phyloP scores from a whole-genome alignment of 2,113 vertebrate genomes.

The Passer montanus region DNA sequence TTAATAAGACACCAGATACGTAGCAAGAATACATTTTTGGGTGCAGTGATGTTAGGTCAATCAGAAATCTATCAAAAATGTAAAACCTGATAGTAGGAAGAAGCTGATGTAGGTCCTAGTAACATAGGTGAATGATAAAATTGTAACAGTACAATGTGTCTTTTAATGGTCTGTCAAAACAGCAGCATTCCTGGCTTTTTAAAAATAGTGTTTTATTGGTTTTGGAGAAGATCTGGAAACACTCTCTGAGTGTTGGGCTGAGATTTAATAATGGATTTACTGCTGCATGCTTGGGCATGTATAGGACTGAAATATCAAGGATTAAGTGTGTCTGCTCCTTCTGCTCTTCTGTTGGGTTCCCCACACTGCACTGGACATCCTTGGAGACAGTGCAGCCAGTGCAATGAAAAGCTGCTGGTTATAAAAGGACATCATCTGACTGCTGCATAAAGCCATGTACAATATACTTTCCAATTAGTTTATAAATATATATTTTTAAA shows the following conservation, averaged over 20 bases:
- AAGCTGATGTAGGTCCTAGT: not conserved
- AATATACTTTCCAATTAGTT: not conserved
- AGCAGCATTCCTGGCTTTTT: not conserved
- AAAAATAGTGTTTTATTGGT: not conserved
- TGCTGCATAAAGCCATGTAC: not conserved
- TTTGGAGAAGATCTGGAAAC: slow-evolving; percentile 1
- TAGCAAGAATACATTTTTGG: not conserved
- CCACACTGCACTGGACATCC: not conserved
- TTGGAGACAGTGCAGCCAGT: not conserved
- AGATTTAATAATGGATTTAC: not conserved
- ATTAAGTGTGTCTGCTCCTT: not conserved
- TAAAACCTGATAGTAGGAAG: not conserved
- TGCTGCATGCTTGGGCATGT: not conserved
- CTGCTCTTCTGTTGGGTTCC: not conserved
- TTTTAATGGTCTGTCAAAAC: not conserved
- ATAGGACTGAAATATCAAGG: not conserved
- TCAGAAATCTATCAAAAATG: not conserved
- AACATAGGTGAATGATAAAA: not conserved
- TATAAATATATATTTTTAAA: not conserved
- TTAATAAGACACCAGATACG: not conserved
- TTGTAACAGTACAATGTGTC: not conserved
- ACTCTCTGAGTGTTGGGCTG: not conserved
- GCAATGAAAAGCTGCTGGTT: not conserved
- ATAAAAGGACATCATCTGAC: not conserved
- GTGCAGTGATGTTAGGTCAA: not conserved